Conservation (phyloP, 2,113 vertebrate species). For the Raja brachyura region DNA sequence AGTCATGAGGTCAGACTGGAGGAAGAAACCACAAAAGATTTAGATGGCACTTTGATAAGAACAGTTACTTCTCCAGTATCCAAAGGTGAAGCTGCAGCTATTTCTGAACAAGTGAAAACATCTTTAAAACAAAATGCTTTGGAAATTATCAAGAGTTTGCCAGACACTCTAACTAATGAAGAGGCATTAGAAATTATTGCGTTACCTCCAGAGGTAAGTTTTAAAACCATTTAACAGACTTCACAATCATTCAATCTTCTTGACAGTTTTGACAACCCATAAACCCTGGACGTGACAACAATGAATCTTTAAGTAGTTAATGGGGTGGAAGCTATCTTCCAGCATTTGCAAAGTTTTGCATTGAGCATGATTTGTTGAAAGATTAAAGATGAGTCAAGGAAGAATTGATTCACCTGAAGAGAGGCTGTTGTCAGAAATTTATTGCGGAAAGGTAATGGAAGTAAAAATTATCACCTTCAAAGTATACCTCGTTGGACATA, state of each 20-base stretch:
- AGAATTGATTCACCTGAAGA: too few relatives aligned
- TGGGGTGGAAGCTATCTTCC: too few relatives aligned
- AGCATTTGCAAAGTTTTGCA: too few relatives aligned
- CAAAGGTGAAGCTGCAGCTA: not conserved
- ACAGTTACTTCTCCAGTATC: not conserved
- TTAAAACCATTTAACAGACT: not conserved
- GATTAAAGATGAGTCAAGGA: too few relatives aligned
- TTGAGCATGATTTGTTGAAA: too few relatives aligned
- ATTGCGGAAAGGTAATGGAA: too few relatives aligned
- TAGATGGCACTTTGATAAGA: not conserved
- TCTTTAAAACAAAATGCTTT: not conserved
- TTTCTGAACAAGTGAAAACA: not conserved
- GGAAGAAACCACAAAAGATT: not conserved
- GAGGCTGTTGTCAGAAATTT: too few relatives aligned
- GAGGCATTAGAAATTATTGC: not conserved
- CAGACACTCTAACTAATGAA: not conserved
- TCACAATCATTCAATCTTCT: not conserved
- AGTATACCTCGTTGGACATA: too few relatives aligned
- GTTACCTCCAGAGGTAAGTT: constrained; percentile 24
- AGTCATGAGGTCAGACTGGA: not conserved
- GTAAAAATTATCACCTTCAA: too few relatives aligned
- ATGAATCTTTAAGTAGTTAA: too few relatives aligned
- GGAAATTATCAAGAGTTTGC: not conserved
- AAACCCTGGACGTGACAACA: too few relatives aligned
- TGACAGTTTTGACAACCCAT: too few relatives aligned